Percentiles rank a stretch among this genome's conserved stretches.
Conservation (phyloP, 2,113 vertebrate species). For the Peromyscus leucopus region DNA sequence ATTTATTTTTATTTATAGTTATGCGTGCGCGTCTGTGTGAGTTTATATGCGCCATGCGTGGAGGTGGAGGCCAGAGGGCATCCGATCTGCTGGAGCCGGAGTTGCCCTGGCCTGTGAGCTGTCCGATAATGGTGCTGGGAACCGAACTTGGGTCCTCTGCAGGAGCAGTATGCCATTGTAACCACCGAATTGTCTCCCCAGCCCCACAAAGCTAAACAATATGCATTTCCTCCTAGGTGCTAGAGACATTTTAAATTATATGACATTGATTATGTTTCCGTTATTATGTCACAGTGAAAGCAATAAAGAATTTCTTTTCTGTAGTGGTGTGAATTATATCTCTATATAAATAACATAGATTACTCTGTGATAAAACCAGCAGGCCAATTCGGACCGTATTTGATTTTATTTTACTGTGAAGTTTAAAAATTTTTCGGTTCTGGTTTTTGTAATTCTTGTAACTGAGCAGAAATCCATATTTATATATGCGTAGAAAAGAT, state of each 20-base stretch:
- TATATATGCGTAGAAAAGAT: background rate
- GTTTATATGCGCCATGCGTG: background rate
- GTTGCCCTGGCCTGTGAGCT: background rate
- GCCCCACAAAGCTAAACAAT: background rate
- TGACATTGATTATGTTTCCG: background rate
- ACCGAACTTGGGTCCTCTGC: too few relatives aligned
- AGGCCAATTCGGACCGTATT: background rate
- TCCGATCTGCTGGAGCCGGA: background rate
- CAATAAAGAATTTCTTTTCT: conserved; percentile 10
- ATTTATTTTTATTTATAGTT: background rate
- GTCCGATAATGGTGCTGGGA: background rate
- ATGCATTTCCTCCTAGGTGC: background rate
- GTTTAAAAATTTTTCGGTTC: background rate
- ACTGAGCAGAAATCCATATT: background rate
- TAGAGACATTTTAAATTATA: conserved; percentile 1
- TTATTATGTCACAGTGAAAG: background rate
- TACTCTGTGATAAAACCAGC: background rate
- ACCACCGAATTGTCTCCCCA: background rate
- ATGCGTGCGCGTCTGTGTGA: background rate
- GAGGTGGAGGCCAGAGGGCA: background rate
- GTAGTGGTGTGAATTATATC: background rate
- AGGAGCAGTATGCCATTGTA: too few relatives aligned
- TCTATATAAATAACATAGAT: background rate
- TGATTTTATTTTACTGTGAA: conserved; percentile 35
- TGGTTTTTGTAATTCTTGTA: conserved; percentile 8